Evolutionary conservation across 2,797 vertebrate species (phyloP), one percentile per base, ranked within the genome.

Genomic region (Prionace glauca): DNA sequence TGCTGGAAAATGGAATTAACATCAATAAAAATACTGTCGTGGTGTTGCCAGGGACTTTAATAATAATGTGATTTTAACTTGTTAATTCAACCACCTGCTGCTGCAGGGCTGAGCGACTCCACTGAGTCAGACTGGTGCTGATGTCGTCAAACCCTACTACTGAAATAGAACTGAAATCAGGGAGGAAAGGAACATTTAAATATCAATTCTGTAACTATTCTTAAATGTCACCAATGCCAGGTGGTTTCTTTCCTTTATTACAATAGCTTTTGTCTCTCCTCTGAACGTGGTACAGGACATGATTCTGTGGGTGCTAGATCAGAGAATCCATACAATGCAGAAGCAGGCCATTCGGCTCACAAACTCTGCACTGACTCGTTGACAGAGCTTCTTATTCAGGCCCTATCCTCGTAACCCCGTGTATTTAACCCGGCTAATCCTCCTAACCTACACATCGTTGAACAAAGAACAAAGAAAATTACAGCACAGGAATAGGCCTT

Each of bases 1-100:
- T 77, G 74, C 45, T 95, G 93, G 74, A 56, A n/a, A 32, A n/a
- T 72, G 65, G 93, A 26, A 94, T 50, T 74, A 56, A 95, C 45
- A 9, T 72, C 29, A n/a, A 45, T 91, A 77, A 77, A 92, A 62
- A 77, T 60, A 74, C 71, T 18, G 71, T 74, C 26, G 7, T n/a
- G 5, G 45, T 77, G 10, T 77, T 77, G 29, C 71, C 71, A 95
- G 93, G 45, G 93, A 24, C 41, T 95, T 95, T 26, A 32, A 77
- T 18, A 77, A 95, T 20, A 72, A 77, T 72, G 50, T 95, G 93
- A 95, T 32, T 50, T 77, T 77, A 77, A 95, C 32, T 50, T 77
- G 45, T 16, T 50, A 72, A 56, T 77, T 95, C 93, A 32, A 77
- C 29, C 0, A 26, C 18, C 16, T 95, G 93, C 12, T 77, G 45